A percentile compares a stretch with the other conserved stretches of the same genome.
phyloP scores from a whole-genome alignment of 1,140 invertebrate species.

The honey bee (Apis mellifera) region Amel_HAv3.1 CM009933.2:3659001-3659500 shows the following conservation, averaged over 20 bases:
- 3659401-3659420: too few relatives aligned
- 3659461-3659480: too few relatives aligned
- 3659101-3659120: neutral
- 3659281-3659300: constrained; percentile 17
- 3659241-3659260: neutral
- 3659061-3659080: constrained; percentile 29
- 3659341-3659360: neutral
- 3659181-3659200: constrained; percentile 14
- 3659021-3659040: constrained; percentile 55
- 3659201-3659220: constrained; percentile 21
- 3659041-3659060: constrained; percentile 25
- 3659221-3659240: constrained; percentile 34
- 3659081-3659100: constrained; percentile 44
- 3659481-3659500: too few relatives aligned
- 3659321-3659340: too few relatives aligned
- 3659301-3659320: neutral
- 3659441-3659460: too few relatives aligned
- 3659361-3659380: too few relatives aligned
- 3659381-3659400: too few relatives aligned
- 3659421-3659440: too few relatives aligned
- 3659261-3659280: constrained; percentile 47
- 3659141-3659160: constrained; percentile 5
- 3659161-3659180: neutral
- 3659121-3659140: constrained; percentile 51
- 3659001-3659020: constrained; percentile 40